These are phyloP conservation scores for Euwallacea similis DNA, from an alignment of 1,140 invertebrate genomes.

Conservation along the genomic window DNA sequence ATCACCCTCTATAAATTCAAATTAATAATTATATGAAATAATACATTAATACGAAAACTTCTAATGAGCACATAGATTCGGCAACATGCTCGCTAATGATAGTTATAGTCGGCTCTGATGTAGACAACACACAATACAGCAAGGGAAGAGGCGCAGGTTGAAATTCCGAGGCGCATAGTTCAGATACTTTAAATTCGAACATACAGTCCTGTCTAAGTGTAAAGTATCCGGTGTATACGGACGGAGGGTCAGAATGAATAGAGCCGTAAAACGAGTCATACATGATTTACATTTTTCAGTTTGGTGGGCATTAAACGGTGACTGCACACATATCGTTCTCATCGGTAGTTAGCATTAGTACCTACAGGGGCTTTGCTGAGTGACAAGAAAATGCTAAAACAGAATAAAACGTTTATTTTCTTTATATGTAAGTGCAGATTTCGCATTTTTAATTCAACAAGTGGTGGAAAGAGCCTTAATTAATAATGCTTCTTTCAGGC, in stretches of 20 bases:
- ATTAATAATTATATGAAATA: too few relatives aligned
- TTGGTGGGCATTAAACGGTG: slow-evolving; percentile 1
- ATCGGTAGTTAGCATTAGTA: not conserved
- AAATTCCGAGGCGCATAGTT: not conserved
- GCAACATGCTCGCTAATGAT: too few relatives aligned
- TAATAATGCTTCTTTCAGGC: not conserved
- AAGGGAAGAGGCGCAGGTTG: slow-evolving; percentile 2
- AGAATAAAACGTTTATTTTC: not conserved
- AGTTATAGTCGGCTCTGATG: too few relatives aligned
- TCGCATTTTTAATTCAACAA: slow-evolving; percentile 3
- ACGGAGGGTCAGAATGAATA: slow-evolving; percentile 10
- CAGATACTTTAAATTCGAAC: slow-evolving; percentile 1
- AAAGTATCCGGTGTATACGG: slow-evolving; percentile 10
- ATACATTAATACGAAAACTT: too few relatives aligned
- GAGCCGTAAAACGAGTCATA: slow-evolving; percentile 12
- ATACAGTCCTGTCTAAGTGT: not conserved
- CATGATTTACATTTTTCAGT: slow-evolving; percentile 2
- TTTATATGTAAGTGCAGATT: slow-evolving; percentile 3
- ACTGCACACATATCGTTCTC: slow-evolving; percentile 4
- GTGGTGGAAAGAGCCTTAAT: not conserved
- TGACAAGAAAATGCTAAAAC: not conserved
- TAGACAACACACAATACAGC: too few relatives aligned
- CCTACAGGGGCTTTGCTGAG: not conserved
- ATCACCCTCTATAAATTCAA: too few relatives aligned
- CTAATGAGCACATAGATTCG: too few relatives aligned